A percentile compares a stretch with the other conserved stretches of the same genome.
phyloP scores from a whole-genome alignment of 2,888 invertebrate species.

The Globia sparganii region DNA sequence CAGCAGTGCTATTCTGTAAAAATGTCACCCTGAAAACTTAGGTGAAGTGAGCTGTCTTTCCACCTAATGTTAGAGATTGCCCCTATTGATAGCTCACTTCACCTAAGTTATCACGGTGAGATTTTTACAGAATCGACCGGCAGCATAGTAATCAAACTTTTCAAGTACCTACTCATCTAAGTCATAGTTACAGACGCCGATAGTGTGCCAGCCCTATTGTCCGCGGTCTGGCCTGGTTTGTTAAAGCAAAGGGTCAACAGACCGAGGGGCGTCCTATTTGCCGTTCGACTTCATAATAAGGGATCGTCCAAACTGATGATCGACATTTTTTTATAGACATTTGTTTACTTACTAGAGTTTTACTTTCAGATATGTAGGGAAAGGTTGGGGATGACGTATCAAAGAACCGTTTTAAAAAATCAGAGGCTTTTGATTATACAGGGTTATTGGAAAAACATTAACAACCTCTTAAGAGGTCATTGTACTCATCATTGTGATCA shows the following conservation, averaged over 20 bases:
- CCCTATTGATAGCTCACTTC: no score
- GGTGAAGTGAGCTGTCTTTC: no score
- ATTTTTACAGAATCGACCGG: no score
- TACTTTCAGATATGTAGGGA: neutral
- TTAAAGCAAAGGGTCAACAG: constrained; percentile 69
- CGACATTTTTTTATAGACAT: constrained; percentile 44
- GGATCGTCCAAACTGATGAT: constrained; percentile 52
- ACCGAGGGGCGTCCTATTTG: constrained; percentile 68
- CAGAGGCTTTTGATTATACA: no score
- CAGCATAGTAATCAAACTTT: constrained; percentile 18
- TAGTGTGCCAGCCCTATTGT: constrained; percentile 44
- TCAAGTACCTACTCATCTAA: neutral
- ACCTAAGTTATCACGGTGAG: no score
- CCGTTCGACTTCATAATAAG: constrained; percentile 69
- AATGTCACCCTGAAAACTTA: no score
- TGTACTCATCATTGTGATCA: no score
- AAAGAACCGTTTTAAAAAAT: neutral
- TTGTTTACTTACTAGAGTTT: constrained; percentile 28
- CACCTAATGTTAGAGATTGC: no score
- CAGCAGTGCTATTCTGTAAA: no score
- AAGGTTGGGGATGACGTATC: neutral
- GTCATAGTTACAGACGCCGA: neutral
- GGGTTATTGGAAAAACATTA: no score
- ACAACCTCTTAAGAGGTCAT: no score
- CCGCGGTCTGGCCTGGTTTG: constrained; percentile 63